Base-by-base conservation (phyloP, 2,888 invertebrate genomes). In the Julus scanicus region DNA sequence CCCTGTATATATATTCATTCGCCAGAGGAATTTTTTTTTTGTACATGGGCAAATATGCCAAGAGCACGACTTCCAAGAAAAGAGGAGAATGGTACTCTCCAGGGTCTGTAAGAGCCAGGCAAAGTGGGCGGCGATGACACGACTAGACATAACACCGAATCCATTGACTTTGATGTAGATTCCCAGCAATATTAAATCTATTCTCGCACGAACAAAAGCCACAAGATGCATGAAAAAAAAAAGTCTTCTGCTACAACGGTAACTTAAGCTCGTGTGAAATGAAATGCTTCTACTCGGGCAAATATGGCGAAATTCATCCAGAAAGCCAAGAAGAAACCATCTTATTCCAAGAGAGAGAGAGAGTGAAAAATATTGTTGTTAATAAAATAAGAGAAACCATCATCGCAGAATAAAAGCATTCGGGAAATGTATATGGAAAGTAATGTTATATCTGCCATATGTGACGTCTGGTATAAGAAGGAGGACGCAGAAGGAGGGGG, bases 161-260 rank as follows among this genome's bases (percentile, higher is more conserved):
- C 71, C 71, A 71, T 71, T 71, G 71, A 71, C 71, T 71, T 71
- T 71, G 71, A 71, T 71, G 71, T 71, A 71, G 71, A 71, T 71
- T 71, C 71, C 9, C 5, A 71, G 53, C 71, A 71, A 71, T 71
- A 71, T 71, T 71, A 71, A 71, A 71, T 71, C 71, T 71, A 71
- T 71, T 71, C 71, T 71, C 71, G 71, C 29, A 29, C 71, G 71
- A 71, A 29, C 29, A 71, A 71, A 71, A 29, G 71, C 71, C 71
- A 9, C 29, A 63, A 63, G 3, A 63, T n/a, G 63, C 17, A 5
- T 6, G 63, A 15, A 53, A 53, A n/a, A 63, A 63, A n/a, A 63
- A 63, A 17, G 63, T 15, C 13, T n/a, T 53, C 53, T 4, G 53
- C 53, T 15, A 53, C n/a, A n/a, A 17, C 5, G 71, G 71, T 71